These are phyloP conservation scores for Drosophila prolongata DNA, from an alignment of 2,888 invertebrate species.

Conservation along the genomic window DNA sequence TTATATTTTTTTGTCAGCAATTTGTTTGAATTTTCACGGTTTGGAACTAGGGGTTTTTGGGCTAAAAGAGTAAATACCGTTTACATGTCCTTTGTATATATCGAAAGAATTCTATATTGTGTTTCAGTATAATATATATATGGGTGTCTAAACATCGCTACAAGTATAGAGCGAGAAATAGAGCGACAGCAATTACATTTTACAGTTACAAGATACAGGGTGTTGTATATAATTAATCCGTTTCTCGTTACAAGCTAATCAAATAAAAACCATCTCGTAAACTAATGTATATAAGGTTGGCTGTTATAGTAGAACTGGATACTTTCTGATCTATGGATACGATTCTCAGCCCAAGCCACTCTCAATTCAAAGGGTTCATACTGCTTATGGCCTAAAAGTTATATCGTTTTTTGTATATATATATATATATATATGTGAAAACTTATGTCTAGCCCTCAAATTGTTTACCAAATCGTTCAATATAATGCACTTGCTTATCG, in stretches of 20 bases:
- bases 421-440: constrained; percentile 56
- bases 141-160: constrained; percentile 62
- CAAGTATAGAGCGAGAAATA: constrained; percentile 71
- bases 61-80: constrained; percentile 70
- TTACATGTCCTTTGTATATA: constrained; percentile 61
- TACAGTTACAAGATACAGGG: constrained; percentile 46
- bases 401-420: constrained; percentile 35
- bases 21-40: constrained; percentile 42
- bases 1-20: constrained; percentile 42
- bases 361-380: constrained; percentile 58
- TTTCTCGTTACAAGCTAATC: constrained; percentile 47
- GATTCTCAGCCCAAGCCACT: constrained; percentile 49
- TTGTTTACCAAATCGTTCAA: constrained; percentile 40
- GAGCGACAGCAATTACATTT: constrained; percentile 57
- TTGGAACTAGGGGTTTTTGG: constrained; percentile 40
- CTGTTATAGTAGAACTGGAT: constrained; percentile 38
- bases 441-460: constrained; percentile 55
- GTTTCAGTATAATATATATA: constrained; percentile 36
- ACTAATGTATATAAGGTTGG: constrained; percentile 49
- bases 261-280: constrained; percentile 54
- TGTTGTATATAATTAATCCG: constrained; percentile 38
- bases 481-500: constrained; percentile 77
- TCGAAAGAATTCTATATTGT: constrained; percentile 56
- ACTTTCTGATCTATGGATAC: constrained; percentile 20
- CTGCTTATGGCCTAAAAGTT: constrained; percentile 67